Percentiles rank a stretch among this genome's conserved stretches.
Conservation (phyloP, 2,888 invertebrate species). For the Neuroscelio doddi region DNA sequence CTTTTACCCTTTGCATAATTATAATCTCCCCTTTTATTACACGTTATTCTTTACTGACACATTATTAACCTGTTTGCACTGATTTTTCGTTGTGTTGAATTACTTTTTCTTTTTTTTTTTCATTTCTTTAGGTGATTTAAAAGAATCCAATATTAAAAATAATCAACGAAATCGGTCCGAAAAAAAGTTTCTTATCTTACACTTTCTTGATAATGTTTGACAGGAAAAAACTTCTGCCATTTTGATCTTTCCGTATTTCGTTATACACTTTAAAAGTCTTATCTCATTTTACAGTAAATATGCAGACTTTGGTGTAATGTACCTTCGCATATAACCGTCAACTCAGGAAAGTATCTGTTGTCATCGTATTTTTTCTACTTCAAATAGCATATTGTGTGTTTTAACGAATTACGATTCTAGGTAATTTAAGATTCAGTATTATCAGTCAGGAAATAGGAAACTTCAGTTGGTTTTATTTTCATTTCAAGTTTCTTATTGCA, state of each 20-base stretch:
- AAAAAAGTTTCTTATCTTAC: no score
- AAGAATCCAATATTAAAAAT: no score
- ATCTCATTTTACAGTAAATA: not conserved
- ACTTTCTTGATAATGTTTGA: not conserved
- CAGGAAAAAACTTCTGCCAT: not conserved
- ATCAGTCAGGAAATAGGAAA: conserved; percentile 20
- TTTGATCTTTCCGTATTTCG: not conserved
- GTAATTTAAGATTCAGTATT: conserved; percentile 15
- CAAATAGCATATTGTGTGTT: no score
- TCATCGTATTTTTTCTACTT: conserved; percentile 6
- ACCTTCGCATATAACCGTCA: not conserved
- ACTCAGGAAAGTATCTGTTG: conserved; percentile 18
- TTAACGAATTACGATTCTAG: no score
- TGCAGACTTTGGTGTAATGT: conserved; percentile 6
- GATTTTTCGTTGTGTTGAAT: conserved; percentile 1
- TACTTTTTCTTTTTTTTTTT: no score
- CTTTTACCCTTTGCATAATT: conserved; percentile 15
- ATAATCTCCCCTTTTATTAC: conserved; percentile 1
- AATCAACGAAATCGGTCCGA: no score
- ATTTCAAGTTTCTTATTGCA: no score
- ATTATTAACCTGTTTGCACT: conserved; percentile 17
- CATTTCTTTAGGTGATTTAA: no score
- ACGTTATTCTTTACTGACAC: not conserved
- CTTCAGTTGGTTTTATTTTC: not conserved
- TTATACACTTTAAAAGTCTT: not conserved